phyloP scores from a whole-genome alignment of 2,888 invertebrate genomes.

The Drosophila mettleri region DNA sequence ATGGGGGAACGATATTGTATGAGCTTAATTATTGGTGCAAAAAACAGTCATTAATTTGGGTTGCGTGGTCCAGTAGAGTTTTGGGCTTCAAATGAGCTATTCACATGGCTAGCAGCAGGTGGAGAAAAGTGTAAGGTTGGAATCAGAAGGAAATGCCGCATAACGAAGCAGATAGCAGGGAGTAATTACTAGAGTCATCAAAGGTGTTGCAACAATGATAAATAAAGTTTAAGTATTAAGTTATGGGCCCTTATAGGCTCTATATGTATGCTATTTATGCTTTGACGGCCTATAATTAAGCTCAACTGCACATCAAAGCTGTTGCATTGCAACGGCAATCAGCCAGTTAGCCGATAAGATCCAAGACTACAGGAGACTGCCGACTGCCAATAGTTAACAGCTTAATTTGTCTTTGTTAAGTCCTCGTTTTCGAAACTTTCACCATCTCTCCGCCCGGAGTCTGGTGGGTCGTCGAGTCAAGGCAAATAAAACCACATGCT shows the following conservation, averaged over 20 bases:
- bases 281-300: slow-evolving; percentile 65
- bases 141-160: neutral
- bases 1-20: slow-evolving; percentile 54
- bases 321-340: slow-evolving; percentile 55
- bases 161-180: neutral
- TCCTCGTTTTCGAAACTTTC: slow-evolving; percentile 32
- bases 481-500: slow-evolving; percentile 66
- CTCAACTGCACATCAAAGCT: slow-evolving; percentile 58
- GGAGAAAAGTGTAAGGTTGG: neutral
- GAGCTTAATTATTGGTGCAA: slow-evolving; percentile 74
- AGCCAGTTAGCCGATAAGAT: slow-evolving; percentile 43
- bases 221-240: neutral
- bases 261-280: too few relatives aligned
- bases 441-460: neutral
- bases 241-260: too few relatives aligned
- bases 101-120: slow-evolving; percentile 27
- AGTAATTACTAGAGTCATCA: neutral
- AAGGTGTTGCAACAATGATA: neutral
- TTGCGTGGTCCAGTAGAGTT: slow-evolving; percentile 49
- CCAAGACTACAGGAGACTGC: slow-evolving; percentile 10
- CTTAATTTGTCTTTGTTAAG: slow-evolving; percentile 78
- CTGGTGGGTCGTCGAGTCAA: slow-evolving; percentile 1
- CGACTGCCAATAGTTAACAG: slow-evolving; percentile 60
- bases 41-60: slow-evolving; percentile 72
- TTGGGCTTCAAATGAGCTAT: slow-evolving; percentile 68